Percentiles rank a stretch among this genome's conserved stretches.
These are phyloP conservation scores for Linnaemya tessellans DNA, from an alignment of 2,888 invertebrate genomes.

Conservation along the genomic window DNA sequence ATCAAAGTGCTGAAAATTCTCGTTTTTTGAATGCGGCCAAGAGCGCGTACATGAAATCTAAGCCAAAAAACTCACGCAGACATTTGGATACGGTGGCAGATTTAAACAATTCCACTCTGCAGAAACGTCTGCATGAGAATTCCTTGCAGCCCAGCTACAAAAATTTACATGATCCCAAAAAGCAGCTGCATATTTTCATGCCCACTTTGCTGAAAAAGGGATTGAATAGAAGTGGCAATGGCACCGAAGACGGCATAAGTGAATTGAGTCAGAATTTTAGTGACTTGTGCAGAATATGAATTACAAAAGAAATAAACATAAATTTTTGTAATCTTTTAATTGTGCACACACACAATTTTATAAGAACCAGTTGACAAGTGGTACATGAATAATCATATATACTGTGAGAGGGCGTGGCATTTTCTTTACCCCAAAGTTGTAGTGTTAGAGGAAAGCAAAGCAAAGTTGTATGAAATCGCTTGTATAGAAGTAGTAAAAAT, in stretches of 20 bases:
- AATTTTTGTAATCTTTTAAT: too few species aligned
- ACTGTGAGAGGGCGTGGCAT: too few species aligned
- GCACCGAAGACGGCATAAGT: constrained; percentile 76
- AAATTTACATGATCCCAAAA: constrained; percentile 83
- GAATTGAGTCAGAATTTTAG: constrained; percentile 78
- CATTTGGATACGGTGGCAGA: constrained; percentile 60
- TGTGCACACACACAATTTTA: too few species aligned
- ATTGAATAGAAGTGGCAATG: constrained; percentile 47
- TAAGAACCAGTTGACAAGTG: too few species aligned
- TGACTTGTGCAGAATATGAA: constrained; percentile 76
- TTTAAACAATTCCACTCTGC: constrained; percentile 59
- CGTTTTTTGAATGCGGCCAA: constrained; percentile 18
- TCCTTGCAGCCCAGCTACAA: constrained; percentile 25
- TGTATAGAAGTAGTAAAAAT: too few species aligned
- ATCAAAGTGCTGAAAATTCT: constrained; percentile 73
- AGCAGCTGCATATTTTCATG: constrained; percentile 90
- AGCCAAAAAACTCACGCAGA: constrained; percentile 37
- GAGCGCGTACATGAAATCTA: constrained; percentile 13
- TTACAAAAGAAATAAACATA: too few species aligned
- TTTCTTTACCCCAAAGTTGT: too few species aligned
- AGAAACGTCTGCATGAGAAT: constrained; percentile 65
- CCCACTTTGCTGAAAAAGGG: constrained; percentile 86
- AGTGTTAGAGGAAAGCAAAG: too few species aligned
- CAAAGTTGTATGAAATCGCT: neutral
- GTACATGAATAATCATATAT: too few species aligned